Evolutionary conservation across 2,888 invertebrate genomes (phyloP).

Genomic region (Syritta pipiens): DNA sequence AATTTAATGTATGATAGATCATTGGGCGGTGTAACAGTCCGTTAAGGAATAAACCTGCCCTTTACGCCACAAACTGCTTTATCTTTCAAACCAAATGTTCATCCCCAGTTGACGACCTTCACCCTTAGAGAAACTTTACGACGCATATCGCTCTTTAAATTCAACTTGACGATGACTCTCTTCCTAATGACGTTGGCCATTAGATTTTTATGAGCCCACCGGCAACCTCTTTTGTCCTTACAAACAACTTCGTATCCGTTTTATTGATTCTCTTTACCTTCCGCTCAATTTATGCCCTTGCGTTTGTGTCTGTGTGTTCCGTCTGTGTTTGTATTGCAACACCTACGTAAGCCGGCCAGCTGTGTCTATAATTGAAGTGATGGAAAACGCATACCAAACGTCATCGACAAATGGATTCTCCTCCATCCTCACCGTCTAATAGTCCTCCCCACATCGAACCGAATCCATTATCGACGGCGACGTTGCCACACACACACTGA

Average conservation of each 20-base stretch:
- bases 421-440: slow-evolving; percentile 8
- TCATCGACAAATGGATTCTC: slow-evolving; percentile 11
- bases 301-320: too few species aligned
- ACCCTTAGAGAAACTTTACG: too few species aligned
- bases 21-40: too few species aligned
- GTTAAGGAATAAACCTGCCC: too few species aligned
- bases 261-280: not conserved
- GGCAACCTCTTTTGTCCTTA: too few species aligned
- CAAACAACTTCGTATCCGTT: not conserved
- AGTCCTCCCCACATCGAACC: not conserved
- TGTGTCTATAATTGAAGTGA: slow-evolving; percentile 6
- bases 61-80: too few species aligned
- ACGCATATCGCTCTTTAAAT: too few species aligned
- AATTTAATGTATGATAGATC: too few species aligned
- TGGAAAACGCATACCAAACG: slow-evolving; percentile 17
- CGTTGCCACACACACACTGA: not conserved
- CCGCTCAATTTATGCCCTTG: not conserved
- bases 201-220: not conserved
- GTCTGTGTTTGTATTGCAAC: too few species aligned
- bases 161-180: not conserved
- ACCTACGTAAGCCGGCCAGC: slow-evolving; percentile 17
- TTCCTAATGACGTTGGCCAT: not conserved
- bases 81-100: too few species aligned
- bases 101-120: too few species aligned
- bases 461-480: slow-evolving; percentile 41